phyloP scores from a whole-genome alignment of 2,888 invertebrate species.

The Caenorhabditis imperialis region DNA sequence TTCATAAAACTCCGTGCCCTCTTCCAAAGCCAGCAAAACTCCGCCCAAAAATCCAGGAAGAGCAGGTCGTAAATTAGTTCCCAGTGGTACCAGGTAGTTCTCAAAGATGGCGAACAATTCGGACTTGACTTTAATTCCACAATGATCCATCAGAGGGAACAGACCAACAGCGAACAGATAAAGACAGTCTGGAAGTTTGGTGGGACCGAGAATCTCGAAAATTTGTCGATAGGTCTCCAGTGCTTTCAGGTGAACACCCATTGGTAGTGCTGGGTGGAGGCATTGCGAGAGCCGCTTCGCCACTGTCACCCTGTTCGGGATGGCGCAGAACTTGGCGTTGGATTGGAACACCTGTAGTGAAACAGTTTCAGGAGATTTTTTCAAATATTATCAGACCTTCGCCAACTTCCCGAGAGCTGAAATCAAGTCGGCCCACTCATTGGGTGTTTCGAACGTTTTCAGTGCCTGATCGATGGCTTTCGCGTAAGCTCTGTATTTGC shows the following conservation, averaged over 20 bases:
- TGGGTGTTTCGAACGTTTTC: slow-evolving; percentile 92
- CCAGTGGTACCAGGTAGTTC: slow-evolving; percentile 88
- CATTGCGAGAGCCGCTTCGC: slow-evolving; percentile 93
- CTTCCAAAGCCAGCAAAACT: slow-evolving; percentile 85
- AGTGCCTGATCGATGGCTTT: slow-evolving; percentile 89
- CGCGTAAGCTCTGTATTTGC: slow-evolving; percentile 81
- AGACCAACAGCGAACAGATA: slow-evolving; percentile 83
- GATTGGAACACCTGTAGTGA: slow-evolving; percentile 84
- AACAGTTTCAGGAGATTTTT: slow-evolving; percentile 21
- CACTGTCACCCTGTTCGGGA: slow-evolving; percentile 89
- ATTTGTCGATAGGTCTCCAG: slow-evolving; percentile 92
- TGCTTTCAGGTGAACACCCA: slow-evolving; percentile 90
- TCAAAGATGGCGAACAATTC: slow-evolving; percentile 88
- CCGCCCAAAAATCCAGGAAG: slow-evolving; percentile 90
- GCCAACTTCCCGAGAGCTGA: slow-evolving; percentile 90
- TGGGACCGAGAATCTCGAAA: slow-evolving; percentile 89
- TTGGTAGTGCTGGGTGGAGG: slow-evolving; percentile 91
- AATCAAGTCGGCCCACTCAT: slow-evolving; percentile 94
- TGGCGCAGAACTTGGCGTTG: slow-evolving; percentile 88
- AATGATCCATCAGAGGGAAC: slow-evolving; percentile 90
- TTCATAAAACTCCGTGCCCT: slow-evolving; percentile 78
- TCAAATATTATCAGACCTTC: slow-evolving; percentile 82
- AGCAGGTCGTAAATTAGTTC: slow-evolving; percentile 86
- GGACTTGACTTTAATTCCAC: slow-evolving; percentile 86
- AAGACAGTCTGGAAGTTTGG: slow-evolving; percentile 69